Base-by-base conservation (phyloP, 1,140 invertebrate genomes). In the Leguminivora glycinivorella region DNA sequence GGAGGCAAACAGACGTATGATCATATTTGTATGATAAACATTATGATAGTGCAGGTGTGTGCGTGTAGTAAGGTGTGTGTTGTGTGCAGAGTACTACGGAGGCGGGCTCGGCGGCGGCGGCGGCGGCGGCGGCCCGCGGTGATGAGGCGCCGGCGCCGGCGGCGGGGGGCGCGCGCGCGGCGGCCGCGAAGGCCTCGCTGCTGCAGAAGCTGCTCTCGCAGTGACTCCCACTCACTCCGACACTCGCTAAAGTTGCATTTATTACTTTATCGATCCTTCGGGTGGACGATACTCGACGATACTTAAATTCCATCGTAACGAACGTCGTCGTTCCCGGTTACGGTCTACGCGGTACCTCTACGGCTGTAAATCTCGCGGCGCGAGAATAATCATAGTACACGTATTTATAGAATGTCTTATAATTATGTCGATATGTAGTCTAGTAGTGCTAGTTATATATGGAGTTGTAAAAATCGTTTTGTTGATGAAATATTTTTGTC, bases 161-260 rank as follows among this genome's bases (percentile, higher is more conserved):
- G 80, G 38, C 52, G 70, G 22, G 70, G 69, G 67, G 70, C 47
- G 25, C 19, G 26, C 78, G 86, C 89, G 93, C 93, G 93, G 93
- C 94, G 94, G 94, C 93, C 93, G 93, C 82, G 73, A 95, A 95
- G 83, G 94, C 95, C 70, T 95, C 95, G 79, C 92, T 96, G 84
- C 92, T 96, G 79, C 95, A 96, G 92, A 95, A 96, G 88, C 92
- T 96, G 83, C 90, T 96, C 82, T 96, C 95, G 75, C 95, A 96
- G 93, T 96, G 94, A 95, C 47, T 69, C 67, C 67, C 43, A 43
- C 26, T 34, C 68, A 72, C 71, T 71, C 71, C 73, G 26, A 25
- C 70, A 67, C 56, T 67, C 72, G 73, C 69, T 75, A 72, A 77
- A 68, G n/a, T 73, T 82, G 79, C 82, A 87, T 89, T 87, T 88